Conservation (phyloP, 2,797 vertebrate species). For the Falco columbarius region DNA sequence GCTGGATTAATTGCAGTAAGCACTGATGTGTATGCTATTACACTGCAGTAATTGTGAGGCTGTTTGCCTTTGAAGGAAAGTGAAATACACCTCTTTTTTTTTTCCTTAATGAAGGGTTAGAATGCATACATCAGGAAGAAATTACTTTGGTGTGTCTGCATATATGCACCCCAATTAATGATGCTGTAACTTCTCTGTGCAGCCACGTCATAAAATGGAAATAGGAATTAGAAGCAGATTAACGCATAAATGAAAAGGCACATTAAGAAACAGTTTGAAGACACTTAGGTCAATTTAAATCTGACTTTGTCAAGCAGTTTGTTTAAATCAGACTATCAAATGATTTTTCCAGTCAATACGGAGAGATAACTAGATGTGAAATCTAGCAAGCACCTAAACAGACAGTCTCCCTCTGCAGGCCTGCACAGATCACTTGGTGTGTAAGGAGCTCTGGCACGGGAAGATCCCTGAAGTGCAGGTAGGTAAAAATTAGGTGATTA, state of each 20-base stretch:
- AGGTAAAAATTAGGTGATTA: neutral
- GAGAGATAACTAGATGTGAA: neutral
- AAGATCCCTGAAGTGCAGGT: neutral
- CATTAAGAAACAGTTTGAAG: neutral
- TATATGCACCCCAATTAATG: neutral
- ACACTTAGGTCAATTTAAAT: neutral
- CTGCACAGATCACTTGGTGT: rapidly evolving
- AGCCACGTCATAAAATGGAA: neutral
- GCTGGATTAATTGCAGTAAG: neutral
- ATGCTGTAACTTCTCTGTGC: neutral
- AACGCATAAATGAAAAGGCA: neutral
- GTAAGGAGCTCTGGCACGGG: neutral
- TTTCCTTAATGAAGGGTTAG: neutral
- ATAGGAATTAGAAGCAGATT: neutral
- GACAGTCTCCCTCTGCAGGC: neutral
- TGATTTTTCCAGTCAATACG: neutral
- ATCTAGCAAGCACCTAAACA: neutral
- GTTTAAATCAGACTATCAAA: neutral
- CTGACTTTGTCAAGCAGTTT: neutral
- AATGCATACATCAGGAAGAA: neutral
- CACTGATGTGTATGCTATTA: neutral
- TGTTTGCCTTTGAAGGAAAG: neutral
- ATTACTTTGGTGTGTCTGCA: neutral
- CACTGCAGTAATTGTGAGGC: neutral
- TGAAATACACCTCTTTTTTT: neutral